These are phyloP conservation scores for Bathynomus jamesi DNA, from an alignment of 1,140 invertebrate species.

Conservation along the genomic window DNA sequence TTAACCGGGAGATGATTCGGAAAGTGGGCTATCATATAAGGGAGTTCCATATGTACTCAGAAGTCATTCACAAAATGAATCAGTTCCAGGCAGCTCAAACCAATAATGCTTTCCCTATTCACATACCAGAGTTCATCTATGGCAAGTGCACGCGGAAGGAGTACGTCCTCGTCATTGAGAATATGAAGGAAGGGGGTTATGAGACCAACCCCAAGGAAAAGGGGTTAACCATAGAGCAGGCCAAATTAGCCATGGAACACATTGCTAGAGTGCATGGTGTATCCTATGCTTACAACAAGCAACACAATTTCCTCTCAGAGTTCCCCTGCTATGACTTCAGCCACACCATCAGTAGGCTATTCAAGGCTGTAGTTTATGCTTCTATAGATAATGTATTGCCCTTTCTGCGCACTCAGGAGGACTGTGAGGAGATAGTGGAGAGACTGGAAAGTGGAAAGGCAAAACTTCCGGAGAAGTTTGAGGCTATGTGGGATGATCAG, in stretches of 20 bases:
- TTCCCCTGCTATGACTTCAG: constrained; percentile 28
- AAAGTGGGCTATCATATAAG: constrained; percentile 18
- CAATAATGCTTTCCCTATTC: constrained; percentile 12
- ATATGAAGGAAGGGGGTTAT: constrained; percentile 25
- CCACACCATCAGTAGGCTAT: constrained; percentile 22
- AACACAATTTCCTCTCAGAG: constrained; percentile 22
- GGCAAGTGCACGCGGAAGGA: constrained; percentile 31
- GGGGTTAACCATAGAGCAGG: constrained; percentile 24
- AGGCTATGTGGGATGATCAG: constrained; percentile 23
- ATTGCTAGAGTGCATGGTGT: constrained; percentile 30
- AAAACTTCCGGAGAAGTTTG: constrained; percentile 27
- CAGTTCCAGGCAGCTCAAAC: constrained; percentile 21
- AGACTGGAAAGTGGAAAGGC: constrained; percentile 26
- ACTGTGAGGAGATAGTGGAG: constrained; percentile 29
- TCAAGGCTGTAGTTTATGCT: constrained; percentile 26
- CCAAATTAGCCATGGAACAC: constrained; percentile 25
- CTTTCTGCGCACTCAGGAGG: constrained; percentile 26
- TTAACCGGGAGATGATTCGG: constrained; percentile 22
- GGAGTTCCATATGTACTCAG: constrained; percentile 32
- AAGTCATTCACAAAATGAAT: constrained; percentile 25
- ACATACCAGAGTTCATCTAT: constrained; percentile 30
- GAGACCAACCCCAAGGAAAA: constrained; percentile 24
- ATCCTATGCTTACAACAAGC: constrained; percentile 28
- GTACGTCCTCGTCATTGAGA: constrained; percentile 32
- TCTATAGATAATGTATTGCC: constrained; percentile 22